Evolutionary conservation across 2,113 vertebrate genomes (phyloP), one percentile per base, ranked within the genome.

Genomic region (Aptenodytes patagonicus): DNA sequence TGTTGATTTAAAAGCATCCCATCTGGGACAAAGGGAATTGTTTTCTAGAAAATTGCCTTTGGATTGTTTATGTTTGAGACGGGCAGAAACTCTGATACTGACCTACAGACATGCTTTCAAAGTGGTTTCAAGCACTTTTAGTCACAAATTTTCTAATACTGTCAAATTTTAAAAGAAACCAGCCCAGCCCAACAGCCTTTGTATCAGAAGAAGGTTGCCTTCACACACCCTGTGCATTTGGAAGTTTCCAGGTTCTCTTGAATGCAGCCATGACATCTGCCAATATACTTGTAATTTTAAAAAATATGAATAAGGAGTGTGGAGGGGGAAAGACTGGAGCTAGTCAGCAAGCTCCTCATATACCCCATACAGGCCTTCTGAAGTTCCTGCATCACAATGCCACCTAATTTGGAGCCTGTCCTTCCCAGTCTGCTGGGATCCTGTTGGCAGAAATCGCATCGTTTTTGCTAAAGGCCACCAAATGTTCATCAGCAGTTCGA

Each of bases 391-490:
- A 91, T 85, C 94, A 91, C 91, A 94, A 83, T 96, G 88, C 94
- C 91, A 96, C 90, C 95, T 96, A 69, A 95, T 96, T 94, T 97
- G 97, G 97, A 97, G 78, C 87, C 89, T 40, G 71, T 97, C 80
- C 89, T 96, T 95, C 87, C 78, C 22, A 6, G 94, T 90, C 97
- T 97, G 88, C 95, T 96, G 97, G 93, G 97, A 97, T 92, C 91
- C 77, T 60, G 12, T 95, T 98, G 97, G 97, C 96, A 97, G 93
- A 85, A 97, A 93, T 72, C 22, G 2, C 89, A 83, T 97, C 2
- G 5, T 80, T 96, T 89, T 84, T 91, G 95, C 94, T 95, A 98
- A 98, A 98, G 97, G 97, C 97, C 97, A 98, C 97, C 97, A 97
- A 98, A 97, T 98, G 97, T 97, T 97, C 96, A 91, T 96, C 95